Evolutionary conservation across 2,797 vertebrate species (phyloP), one percentile per base, ranked within the genome.

Genomic region (Eremophila alpestris): DNA sequence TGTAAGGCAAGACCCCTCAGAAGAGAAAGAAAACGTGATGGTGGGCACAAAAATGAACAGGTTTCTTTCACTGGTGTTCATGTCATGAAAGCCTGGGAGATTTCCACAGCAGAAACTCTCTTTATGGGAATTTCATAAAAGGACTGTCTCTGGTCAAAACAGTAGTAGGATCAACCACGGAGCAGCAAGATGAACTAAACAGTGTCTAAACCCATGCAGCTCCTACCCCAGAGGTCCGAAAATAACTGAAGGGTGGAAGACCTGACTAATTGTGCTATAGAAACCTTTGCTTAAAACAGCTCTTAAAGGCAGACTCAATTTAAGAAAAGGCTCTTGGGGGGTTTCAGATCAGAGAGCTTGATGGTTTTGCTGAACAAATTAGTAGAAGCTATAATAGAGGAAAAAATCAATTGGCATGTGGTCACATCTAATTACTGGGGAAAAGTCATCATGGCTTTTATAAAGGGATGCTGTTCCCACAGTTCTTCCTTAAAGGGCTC

Each of bases 361-460:
- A 65, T 87, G 55, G 67, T 74, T 90, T 48, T 36, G 51, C 63
- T 87, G 69, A 93, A 73, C 38, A 84, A 90, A 86, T 71, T 70
- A 80, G 73, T 60, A 55, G 86, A 91, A 88, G 69, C 45, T 70
- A 56, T 90, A 87, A 81, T 55, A 88, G 91, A 88, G 71, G 54
- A 32, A 41, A 62, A 84, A 87, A 80, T 81, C 79, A 56, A 49
- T 58, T 80, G 90, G 60, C 76, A 81, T 64, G 32, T 5, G 45
- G 79, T 87, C 62, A 74, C 62, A 43, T 49, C 73, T 88, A 80
- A 85, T 93, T 95, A 83, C 75, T 27, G 16, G 29, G 64, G 68
- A 62, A 92, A 73, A 90, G 38, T 64, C 69, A 68, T 77, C 46
- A 23, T 11, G 49, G 85, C 26, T 87, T 93, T 94, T 85, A 73